A percentile compares a stretch with the other conserved stretches of the same genome.
phyloP scores from a whole-genome alignment of 2,888 invertebrate species.

The Fragum sueziense region DNA sequence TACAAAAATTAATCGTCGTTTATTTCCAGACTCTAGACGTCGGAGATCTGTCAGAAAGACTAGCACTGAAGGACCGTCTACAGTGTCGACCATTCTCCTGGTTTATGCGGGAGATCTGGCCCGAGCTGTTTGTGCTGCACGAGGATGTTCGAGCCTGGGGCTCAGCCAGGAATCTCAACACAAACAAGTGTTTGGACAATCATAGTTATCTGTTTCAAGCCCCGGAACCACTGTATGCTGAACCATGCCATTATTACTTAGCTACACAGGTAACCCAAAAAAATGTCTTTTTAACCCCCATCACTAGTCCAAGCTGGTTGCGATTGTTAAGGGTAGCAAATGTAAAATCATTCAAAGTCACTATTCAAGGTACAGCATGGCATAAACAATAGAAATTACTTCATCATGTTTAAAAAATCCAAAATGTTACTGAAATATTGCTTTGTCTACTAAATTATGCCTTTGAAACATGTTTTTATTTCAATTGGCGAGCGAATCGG shows the following conservation, averaged over 20 bases:
- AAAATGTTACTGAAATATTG: too few relatives aligned
- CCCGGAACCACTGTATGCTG: slow-evolving; percentile 61
- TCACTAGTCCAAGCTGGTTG: background rate
- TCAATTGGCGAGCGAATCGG: too few relatives aligned
- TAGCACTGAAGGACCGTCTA: slow-evolving; percentile 65
- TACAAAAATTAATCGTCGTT: too few relatives aligned
- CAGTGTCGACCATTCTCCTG: slow-evolving; percentile 72
- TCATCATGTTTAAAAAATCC: too few relatives aligned
- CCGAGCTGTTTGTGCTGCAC: slow-evolving; percentile 68
- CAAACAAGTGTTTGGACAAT: slow-evolving; percentile 73
- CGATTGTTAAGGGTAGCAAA: too few relatives aligned
- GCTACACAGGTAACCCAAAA: slow-evolving; percentile 61
- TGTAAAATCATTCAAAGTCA: too few relatives aligned
- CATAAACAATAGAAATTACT: too few relatives aligned
- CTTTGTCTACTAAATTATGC: too few relatives aligned
- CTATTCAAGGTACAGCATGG: too few relatives aligned
- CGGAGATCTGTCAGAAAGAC: slow-evolving; percentile 67
- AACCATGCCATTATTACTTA: slow-evolving; percentile 63
- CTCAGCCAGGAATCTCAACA: slow-evolving; percentile 62
- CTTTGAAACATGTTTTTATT: too few relatives aligned
- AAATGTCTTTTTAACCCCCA: background rate
- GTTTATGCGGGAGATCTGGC: slow-evolving; percentile 73
- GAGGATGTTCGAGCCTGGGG: slow-evolving; percentile 70
- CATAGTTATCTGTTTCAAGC: slow-evolving; percentile 73
- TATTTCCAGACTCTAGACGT: slow-evolving; percentile 64